Conservation (phyloP, 2,797 vertebrate species). For the Hyperoplus immaculatus region DNA sequence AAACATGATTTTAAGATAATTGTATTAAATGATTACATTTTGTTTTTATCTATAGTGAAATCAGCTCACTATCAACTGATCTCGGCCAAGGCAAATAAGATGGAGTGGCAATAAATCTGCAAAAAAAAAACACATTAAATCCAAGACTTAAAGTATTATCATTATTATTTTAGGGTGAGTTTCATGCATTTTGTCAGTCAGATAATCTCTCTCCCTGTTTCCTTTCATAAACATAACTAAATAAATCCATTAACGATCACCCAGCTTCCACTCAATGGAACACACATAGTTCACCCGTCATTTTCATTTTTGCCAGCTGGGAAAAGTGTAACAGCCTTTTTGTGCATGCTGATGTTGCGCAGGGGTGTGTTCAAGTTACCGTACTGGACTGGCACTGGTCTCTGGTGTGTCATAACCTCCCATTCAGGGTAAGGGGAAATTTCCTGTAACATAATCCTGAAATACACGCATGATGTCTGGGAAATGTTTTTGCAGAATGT, state of each 20-base stretch:
- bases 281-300: conserved; percentile 36
- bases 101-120: conserved; percentile 7
- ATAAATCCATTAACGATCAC: conserved; percentile 17
- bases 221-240: conserved; percentile 24
- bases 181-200: conserved; percentile 13
- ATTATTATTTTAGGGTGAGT: conserved; percentile 3
- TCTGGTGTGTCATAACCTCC: conserved; percentile 72
- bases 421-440: conserved; percentile 70
- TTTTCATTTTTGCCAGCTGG: conserved; percentile 42
- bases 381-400: conserved; percentile 64
- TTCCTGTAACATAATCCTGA: conserved; percentile 75
- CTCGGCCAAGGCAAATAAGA: background rate
- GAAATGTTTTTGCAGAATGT: conserved; percentile 68
- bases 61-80: background rate
- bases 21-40: background rate
- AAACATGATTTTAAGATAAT: background rate
- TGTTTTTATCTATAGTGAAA: background rate
- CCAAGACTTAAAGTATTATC: conserved; percentile 15
- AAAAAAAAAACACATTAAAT: conserved; percentile 23
- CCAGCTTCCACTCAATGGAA: conserved; percentile 30
- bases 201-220: conserved; percentile 16
- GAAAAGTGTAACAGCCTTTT: conserved; percentile 46
- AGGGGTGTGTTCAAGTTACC: conserved; percentile 59
- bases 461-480: conserved; percentile 69
- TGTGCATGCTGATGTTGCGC: conserved; percentile 17